Conservation (phyloP, 2,113 vertebrate species). For the Tachysurus fulvidraco region DNA sequence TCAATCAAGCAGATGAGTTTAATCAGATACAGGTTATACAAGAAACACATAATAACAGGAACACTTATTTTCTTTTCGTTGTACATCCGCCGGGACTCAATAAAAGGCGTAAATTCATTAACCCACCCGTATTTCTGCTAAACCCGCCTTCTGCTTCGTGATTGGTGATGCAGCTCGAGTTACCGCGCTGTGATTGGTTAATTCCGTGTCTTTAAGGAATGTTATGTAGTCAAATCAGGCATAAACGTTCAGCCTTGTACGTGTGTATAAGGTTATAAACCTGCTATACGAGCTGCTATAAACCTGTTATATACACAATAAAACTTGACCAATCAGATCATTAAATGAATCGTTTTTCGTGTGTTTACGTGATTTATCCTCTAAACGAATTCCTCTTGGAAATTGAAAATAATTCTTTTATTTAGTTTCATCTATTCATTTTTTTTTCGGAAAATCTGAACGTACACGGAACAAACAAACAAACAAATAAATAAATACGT, state of each 20-base stretch:
- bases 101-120: neutral
- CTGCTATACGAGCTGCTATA: neutral
- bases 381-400: neutral
- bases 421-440: neutral
- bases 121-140: neutral
- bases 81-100: neutral
- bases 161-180: neutral
- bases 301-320: neutral
- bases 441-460: neutral
- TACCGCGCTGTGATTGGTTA: neutral
- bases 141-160: neutral
- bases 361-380: neutral
- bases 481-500: neutral
- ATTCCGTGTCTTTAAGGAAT: no score
- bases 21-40: neutral
- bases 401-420: neutral
- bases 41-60: neutral
- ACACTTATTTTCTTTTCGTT: neutral
- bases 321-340: neutral
- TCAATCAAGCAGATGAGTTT: no score
- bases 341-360: neutral
- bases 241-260: no score
- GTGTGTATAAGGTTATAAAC: no score
- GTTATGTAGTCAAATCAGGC: no score
- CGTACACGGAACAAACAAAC: neutral